Base-by-base conservation (phyloP, 1,140 invertebrate species). In the Oscheius sp. region DNA sequence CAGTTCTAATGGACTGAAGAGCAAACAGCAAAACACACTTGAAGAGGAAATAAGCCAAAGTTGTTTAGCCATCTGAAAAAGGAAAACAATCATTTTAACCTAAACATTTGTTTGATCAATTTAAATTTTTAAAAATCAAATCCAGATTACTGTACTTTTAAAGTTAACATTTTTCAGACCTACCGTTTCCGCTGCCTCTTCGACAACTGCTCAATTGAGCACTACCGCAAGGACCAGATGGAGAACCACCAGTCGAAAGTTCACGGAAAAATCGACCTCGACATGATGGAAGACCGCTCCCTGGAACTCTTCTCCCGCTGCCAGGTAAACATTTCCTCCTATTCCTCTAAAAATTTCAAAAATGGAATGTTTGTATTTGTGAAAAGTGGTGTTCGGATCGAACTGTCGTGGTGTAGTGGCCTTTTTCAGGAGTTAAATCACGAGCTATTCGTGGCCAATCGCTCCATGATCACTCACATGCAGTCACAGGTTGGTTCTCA, bases 121-220 rank as follows among this genome's bases (percentile, higher is more conserved):
- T 78, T 20, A 42, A 76, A 0, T 75, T 58, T 18, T 7, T 31
- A 68, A 66, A n/a, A 65, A 62, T 65, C 15, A 18, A 18, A n/a
- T 65, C 61, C 34, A 65, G 62, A n/a, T 70, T 65, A 65, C n/a
- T n/a, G 18, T 28, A 3, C 0, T 29, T 75, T 4, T 59, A 58
- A 15, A 28, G n/a, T n/a, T 2, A 31, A 31, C 35, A 7, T 2
- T 62, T 73, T 80, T 71, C 58, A 80, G 74, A 83, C 76, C 1
- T 83, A 75, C 59, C 81, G 81, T 31, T 83, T 83, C 69, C 79
- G 79, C 13, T 83, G 81, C 71, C 77, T 77, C 31, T 84, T 81
- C 55, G 42, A 61, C 1, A 71, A 66, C 18, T 83, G 81, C 35
- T 65, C 72, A 28, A 72, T 83, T 20, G 82, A 83, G 63, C 83